Percentiles rank a stretch among this genome's conserved stretches.
Conservation (phyloP, 2,888 invertebrate genomes). For the Amiota communis region DNA sequence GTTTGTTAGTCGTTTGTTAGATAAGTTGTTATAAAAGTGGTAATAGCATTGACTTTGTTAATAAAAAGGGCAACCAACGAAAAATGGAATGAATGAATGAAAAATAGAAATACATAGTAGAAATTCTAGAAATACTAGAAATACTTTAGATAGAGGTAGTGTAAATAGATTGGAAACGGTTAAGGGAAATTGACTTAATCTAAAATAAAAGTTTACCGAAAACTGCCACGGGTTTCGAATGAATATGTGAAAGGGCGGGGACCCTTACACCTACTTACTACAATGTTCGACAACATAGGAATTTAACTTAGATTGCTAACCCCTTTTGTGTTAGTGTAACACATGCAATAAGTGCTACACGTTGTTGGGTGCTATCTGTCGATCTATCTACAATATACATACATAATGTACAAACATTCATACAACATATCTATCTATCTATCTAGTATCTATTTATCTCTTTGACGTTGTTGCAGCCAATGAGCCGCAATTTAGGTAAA, state of each 20-base stretch:
- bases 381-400: conserved; percentile 7
- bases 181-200: conserved; percentile 63
- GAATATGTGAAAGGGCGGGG: too few species aligned
- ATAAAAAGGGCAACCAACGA: conserved; percentile 58
- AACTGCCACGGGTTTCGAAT: conserved; percentile 4
- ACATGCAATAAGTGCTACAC: too few species aligned
- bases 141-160: too few species aligned
- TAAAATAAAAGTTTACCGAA: conserved; percentile 64
- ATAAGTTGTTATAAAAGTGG: conserved; percentile 40
- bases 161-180: conserved; percentile 14
- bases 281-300: too few species aligned
- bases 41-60: conserved; percentile 46
- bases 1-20: conserved; percentile 40
- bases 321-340: too few species aligned
- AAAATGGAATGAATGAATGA: conserved; percentile 57
- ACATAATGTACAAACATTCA: background rate
- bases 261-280: too few species aligned
- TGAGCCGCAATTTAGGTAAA: conserved; percentile 41
- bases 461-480: conserved; percentile 5
- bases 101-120: too few species aligned
- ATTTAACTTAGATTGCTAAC: too few species aligned
- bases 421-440: conserved; percentile 37
- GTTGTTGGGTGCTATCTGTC: too few species aligned
- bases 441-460: too few species aligned
- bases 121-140: too few species aligned